Evolutionary conservation across 1,140 invertebrate species (phyloP), one percentile per base, ranked within the genome.

Genomic region (Proales similis): DNA sequence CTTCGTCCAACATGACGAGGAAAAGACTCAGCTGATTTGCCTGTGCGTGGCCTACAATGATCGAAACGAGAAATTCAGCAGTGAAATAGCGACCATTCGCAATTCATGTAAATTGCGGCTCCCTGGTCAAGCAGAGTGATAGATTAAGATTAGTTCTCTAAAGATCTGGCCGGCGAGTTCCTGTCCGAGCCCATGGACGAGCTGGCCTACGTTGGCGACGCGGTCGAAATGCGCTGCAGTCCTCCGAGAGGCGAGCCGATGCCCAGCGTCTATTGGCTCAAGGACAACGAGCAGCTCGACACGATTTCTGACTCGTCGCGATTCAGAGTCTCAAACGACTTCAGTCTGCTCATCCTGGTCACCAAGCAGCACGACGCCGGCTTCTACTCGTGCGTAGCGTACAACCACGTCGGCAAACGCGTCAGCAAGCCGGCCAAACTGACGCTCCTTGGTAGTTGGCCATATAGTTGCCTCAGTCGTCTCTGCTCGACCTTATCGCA

Each of bases 361-460:
- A 39, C 49, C 14, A 53, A 38, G 42, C 38, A 36, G 24, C n/a
- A 20, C 17, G 49, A 53, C 49, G 24, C 49, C 17, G 49, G 49
- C 27, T 22, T 26, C 26, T 53, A 53, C 42, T 33, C 42, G n/a
- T 53, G 49, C 42, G 49, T 53, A 12, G 49, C 49, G 14, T 26
- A 22, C 26, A 53, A 53, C 42, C 26, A 39, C 12, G 32, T 53
- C 3, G 49, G 42, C 26, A 53, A 38, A 20, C 24, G 49, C n/a
- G 42, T 53, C 27, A 53, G 49, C 32, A 53, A 53, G 17, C 49
- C 49, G 26, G 49, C 49, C 26, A 53, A 26, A 36, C 42, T 53
- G 33, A 53, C 49, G 46, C 32, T 29, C 27, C 27, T 47, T 17
- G 19, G 27, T 47, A 46, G 29, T n/a, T 47, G 46, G 4, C 27